Base-by-base conservation (phyloP, 1,140 invertebrate genomes). In the Telenomus remus region DNA sequence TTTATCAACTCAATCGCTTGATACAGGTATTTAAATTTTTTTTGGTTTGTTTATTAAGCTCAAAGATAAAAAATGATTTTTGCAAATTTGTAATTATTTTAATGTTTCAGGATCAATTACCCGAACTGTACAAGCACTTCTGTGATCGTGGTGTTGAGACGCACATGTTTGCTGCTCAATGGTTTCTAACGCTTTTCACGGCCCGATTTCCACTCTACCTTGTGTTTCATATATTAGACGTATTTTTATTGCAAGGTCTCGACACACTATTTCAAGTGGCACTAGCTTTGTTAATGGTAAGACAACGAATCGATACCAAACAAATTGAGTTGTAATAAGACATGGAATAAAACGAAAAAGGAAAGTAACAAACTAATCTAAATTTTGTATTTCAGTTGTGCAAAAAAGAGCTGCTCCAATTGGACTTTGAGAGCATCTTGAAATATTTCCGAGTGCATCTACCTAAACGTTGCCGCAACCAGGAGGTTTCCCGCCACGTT, bases 81-180 rank as follows among this genome's bases (percentile, higher is more conserved):
- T n/a, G n/a, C n/a, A n/a, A n/a, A n/a, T n/a, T n/a, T n/a, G n/a
- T n/a, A n/a, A n/a, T n/a, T n/a, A n/a, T n/a, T n/a, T n/a, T n/a
- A n/a, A 6, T 27, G 19, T 75, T 89, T 16, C 86, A 94, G 93
- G 97, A 99, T 86, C 95, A 98, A 87, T 84, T 98, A 49, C 93
- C 94, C 0, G 96, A 98, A 73, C 86, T 99, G 43, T 94, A 94
- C 81, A 91, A 92, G 66, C 98, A 99, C 88, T 99, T 99, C 88
- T 90, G 90, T 73, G 94, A 96, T 82, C 92, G 97, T 82, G 94
- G 95, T 39, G 92, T 99, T 46, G 98, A 99, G 88, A 94, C 96
- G 55, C 98, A 99, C 89, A 99, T 99, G 98, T 99, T 97, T 88
- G 98, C 97, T 15, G 97, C 96, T 34, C 98, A 99, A 89, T 99